A percentile compares a stretch with the other conserved stretches of the same genome.
phyloP scores from a whole-genome alignment of 1,140 invertebrate genomes.

The Proctacanthus coquilletti region DNA sequence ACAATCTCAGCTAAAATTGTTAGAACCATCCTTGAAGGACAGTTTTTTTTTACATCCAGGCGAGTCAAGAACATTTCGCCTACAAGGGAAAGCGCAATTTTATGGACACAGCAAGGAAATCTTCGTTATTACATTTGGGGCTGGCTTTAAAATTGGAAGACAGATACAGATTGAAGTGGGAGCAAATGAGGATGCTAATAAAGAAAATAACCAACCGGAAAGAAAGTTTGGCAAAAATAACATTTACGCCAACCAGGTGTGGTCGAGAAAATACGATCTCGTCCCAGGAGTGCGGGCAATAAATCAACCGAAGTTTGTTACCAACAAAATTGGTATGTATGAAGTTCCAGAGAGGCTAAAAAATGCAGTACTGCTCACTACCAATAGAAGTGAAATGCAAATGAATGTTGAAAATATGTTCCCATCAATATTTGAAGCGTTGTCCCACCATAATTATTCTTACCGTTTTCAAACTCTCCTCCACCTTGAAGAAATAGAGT shows the following conservation, averaged over 20 bases:
- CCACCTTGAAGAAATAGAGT: constrained; percentile 61
- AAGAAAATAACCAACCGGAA: constrained; percentile 9
- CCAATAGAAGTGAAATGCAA: constrained; percentile 22
- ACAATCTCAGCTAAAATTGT: constrained; percentile 25
- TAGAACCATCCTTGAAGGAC: constrained; percentile 13
- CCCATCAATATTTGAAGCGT: constrained; percentile 32
- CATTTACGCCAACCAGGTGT: constrained; percentile 21
- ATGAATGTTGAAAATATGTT: constrained; percentile 25
- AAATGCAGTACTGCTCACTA: constrained; percentile 30
- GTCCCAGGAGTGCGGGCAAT: constrained; percentile 40
- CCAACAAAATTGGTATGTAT: constrained; percentile 34
- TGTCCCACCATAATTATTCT: constrained; percentile 40
- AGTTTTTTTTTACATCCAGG: constrained; percentile 19
- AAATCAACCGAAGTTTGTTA: constrained; percentile 29
- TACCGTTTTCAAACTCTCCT: constrained; percentile 53
- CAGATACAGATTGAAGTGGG: constrained; percentile 34
- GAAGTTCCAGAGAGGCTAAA: constrained; percentile 41
- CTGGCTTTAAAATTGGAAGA: constrained; percentile 39
- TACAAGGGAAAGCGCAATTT: constrained; percentile 34
- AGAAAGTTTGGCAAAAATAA: constrained; percentile 15
- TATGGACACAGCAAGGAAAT: constrained; percentile 42
- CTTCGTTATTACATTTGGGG: too few relatives aligned
- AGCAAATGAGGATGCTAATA: constrained; percentile 9
- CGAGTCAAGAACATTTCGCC: constrained; percentile 23
- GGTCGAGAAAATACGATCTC: constrained; percentile 14